Base-by-base conservation (phyloP, 1,140 invertebrate species). In the Caenorhabditis briggsae region DNA sequence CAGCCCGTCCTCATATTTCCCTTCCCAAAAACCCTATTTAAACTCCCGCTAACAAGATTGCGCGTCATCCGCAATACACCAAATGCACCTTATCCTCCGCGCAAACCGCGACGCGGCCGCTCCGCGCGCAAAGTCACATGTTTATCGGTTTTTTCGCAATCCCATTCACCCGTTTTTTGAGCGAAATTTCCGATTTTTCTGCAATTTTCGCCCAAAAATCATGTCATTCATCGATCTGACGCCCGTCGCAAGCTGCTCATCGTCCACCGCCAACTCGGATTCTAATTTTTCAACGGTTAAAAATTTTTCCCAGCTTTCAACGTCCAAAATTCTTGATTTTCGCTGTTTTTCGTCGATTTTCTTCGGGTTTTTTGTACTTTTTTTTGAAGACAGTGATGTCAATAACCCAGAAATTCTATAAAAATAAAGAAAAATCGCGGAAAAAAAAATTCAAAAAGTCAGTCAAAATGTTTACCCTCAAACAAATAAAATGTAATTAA, bases 211-310 rank as follows among this genome's bases (percentile, higher is more conserved):
- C 33, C 33, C 23, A 33, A 23, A 65, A 33, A 33, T 33, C 33
- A 70, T 70, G 64, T 78, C 70, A 6, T 78, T 23, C 70, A 46
- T 46, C 9, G 46, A 50, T 11, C 53, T 78, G 46, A 78, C 70
- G 7, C 70, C 70, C 16, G 70, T 48, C 14, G 41, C 70, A 78
- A 78, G 70, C 70, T 78, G 70, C 70, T 78, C 70, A n/a, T 78
- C 70, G 23, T 78, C 70, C 5, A 11, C 50, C 11, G 50, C 50
- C 1, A 2, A 9, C 50, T 11, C 50, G 12, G 50, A 11, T 18
- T 20, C 46, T n/a, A 53, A 53, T 53, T 12, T n/a, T 48, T 70
- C 65, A 70, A 78, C n/a, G 70, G 70, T 78, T 78, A 78, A 50
- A 16, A 11, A 11, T 78, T 78, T 23, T 78, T 50, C 11, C 1